Base-by-base conservation (phyloP, 1,140 invertebrate species). In the Latrodectus geometricus region DNA sequence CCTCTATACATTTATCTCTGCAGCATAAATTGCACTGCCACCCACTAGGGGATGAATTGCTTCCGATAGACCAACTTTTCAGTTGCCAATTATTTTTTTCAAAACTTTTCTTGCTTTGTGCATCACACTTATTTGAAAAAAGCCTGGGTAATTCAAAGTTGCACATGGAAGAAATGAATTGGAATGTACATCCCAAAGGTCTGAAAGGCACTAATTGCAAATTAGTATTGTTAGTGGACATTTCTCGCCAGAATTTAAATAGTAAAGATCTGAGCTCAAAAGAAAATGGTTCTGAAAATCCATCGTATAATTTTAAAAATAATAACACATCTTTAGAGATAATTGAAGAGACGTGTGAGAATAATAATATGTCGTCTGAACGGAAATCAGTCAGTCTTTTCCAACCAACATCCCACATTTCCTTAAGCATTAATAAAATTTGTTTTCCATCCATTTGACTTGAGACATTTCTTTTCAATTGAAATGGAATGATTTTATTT, bases 281-380 rank as follows among this genome's bases (percentile, higher is more conserved):
- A 72, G 35, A 66, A 49, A 88, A 81, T 61, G 82, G 87, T 54
- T 88, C 87, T 14, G 77, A 76, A 78, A 54, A 88, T 52, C 87
- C 87, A 76, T 86, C 83, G 72, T 88, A 83, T 20, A 88, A 70
- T 81, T 88, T 88, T 50, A 88, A 83, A 86, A 88, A 88, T n/a
- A 88, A 15, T 20, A 88, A 49, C 3, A 88, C 72, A 65, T 88
- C 87, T 48, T 86, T 80, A 52, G 82, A 86, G 21, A 81, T 69
- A 70, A 86, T 73, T 50, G 79, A 76, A 14, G 83, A 88, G 8
- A 77, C 80, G 68, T 86, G 72, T 52, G 54, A 61, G 74, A 88
- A 86, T 12, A 88, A 23, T n/a, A 88, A 70, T 35, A 88, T 76
- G 80, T 88, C 87, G 86, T 88, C 87, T n/a, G 87, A 83, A 83